A percentile compares a stretch with the other conserved stretches of the same genome.
These are phyloP conservation scores for Danaus melanippus DNA, from an alignment of 1,140 invertebrate species.

Conservation along the genomic window DNA sequence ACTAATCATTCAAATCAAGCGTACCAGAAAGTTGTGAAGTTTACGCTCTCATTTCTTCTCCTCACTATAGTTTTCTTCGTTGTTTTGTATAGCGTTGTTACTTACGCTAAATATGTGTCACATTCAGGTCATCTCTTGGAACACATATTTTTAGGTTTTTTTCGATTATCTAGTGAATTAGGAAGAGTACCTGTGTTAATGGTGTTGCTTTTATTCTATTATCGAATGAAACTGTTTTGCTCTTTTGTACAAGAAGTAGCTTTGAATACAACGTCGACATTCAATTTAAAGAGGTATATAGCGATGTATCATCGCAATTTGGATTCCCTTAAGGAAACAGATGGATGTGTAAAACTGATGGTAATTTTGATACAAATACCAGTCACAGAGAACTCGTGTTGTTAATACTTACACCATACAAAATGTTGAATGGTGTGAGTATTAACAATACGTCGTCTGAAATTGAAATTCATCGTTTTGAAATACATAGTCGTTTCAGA, in stretches of 20 bases:
- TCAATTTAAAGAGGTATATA: slow-evolving; percentile 8
- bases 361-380: too few relatives aligned
- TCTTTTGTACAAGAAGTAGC: slow-evolving; percentile 1
- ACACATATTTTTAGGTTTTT: background rate
- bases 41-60: background rate
- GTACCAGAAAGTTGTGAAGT: background rate
- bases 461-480: too few relatives aligned
- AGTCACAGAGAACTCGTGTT: too few relatives aligned
- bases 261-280: background rate
- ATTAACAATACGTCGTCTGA: too few relatives aligned
- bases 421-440: too few relatives aligned
- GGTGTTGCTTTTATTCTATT: slow-evolving; percentile 10
- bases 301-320: slow-evolving; percentile 4
- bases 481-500: too few relatives aligned
- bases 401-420: too few relatives aligned
- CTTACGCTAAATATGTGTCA: background rate
- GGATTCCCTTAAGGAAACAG: slow-evolving; percentile 4
- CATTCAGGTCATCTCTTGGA: background rate
- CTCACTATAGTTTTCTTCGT: background rate
- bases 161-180: slow-evolving; percentile 1
- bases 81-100: background rate
- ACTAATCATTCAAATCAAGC: slow-evolving; percentile 1
- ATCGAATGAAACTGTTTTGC: slow-evolving; percentile 10
- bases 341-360: slow-evolving; percentile 12
- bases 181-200: slow-evolving; percentile 6